These are phyloP conservation scores for Chrysoperla carnea DNA, from an alignment of 1,140 invertebrate genomes.

Conservation along the genomic window DNA sequence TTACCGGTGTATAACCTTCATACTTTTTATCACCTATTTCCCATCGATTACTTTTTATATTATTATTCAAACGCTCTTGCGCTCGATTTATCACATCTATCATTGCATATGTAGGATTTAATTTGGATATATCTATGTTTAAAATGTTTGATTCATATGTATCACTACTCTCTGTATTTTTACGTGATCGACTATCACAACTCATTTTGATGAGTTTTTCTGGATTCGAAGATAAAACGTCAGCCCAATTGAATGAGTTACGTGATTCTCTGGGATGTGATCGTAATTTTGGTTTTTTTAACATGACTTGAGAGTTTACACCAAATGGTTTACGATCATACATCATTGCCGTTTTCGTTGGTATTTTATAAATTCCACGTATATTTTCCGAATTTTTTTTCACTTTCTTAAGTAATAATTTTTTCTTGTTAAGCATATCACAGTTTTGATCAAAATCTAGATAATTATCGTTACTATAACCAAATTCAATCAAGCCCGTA, in stretches of 20 bases:
- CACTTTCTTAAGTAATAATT: slow-evolving; percentile 15
- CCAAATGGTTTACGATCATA: slow-evolving; percentile 8
- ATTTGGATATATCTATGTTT: slow-evolving; percentile 22
- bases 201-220: slow-evolving; percentile 31
- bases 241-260: slow-evolving; percentile 30
- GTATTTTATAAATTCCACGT: slow-evolving; percentile 20
- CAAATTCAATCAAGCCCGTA: slow-evolving; percentile 32
- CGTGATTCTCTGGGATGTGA: no score
- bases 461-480: slow-evolving; percentile 26
- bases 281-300: slow-evolving; percentile 12
- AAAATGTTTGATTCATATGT: slow-evolving; percentile 10
- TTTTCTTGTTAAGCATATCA: slow-evolving; percentile 17
- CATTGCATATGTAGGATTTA: slow-evolving; percentile 37
- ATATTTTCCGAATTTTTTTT: slow-evolving; percentile 21
- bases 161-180: slow-evolving; percentile 9
- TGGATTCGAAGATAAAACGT: slow-evolving; percentile 32
- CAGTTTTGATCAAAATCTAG: slow-evolving; percentile 29
- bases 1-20: slow-evolving; percentile 32
- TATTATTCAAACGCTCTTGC: slow-evolving; percentile 20
- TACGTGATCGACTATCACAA: slow-evolving; percentile 12
- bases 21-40: slow-evolving; percentile 9
- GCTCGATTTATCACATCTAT: slow-evolving; percentile 30
- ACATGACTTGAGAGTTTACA: slow-evolving; percentile 26
- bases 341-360: slow-evolving; percentile 25
- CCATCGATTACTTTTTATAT: slow-evolving; percentile 6